Conservation (phyloP, 2,888 invertebrate species). For the Rhagonycha fulva region DNA sequence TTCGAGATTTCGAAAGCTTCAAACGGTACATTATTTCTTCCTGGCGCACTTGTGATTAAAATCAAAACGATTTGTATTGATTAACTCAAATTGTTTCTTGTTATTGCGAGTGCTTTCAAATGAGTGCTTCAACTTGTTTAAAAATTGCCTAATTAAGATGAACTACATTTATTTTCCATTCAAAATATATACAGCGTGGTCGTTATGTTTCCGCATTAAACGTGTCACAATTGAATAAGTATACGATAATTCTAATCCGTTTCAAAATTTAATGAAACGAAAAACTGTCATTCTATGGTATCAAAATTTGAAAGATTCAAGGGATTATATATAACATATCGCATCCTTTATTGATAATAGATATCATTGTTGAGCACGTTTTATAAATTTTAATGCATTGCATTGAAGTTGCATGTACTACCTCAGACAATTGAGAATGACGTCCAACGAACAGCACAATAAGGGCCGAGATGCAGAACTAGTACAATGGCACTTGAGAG, state of each 20-base stretch:
- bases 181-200: background rate
- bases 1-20: background rate
- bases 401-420: constrained; percentile 14
- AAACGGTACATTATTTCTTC: background rate
- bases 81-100: background rate
- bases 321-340: background rate
- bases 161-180: background rate
- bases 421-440: constrained; percentile 29
- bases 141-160: background rate
- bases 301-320: too few species aligned
- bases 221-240: too few species aligned
- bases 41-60: background rate
- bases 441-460: constrained; percentile 27
- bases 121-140: background rate
- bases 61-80: background rate
- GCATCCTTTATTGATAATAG: constrained; percentile 10
- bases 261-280: too few species aligned
- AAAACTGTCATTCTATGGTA: too few species aligned
- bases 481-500: constrained; percentile 40
- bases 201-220: too few species aligned
- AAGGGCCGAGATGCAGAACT: constrained; percentile 30
- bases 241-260: too few species aligned
- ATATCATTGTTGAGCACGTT: constrained; percentile 21
- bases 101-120: background rate
- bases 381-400: constrained; percentile 26